Evolutionary conservation across 2,888 invertebrate species (phyloP), one percentile per base, ranked within the genome.

Genomic region (Cataglyphis cursor): DNA sequence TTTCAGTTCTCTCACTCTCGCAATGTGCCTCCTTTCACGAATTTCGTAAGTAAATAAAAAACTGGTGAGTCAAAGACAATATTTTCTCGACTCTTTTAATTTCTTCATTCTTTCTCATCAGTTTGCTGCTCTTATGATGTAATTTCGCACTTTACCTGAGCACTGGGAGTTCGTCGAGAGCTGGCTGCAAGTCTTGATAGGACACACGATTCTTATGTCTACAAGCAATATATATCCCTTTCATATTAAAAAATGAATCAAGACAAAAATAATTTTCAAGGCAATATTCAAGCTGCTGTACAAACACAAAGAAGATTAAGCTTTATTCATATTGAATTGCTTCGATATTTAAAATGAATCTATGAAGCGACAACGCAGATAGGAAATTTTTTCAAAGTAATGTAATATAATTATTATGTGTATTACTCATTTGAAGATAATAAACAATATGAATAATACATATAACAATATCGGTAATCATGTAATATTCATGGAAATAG

Each of bases 161-260:
- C 96, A 96, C 95, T 96, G 97, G 90, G 97, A 97, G 95, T 96
- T 97, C 95, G 97, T 96, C 94, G 97, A 97, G 92, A 96, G 96
- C 95, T 97, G 97, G 94, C 96, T 97, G 95, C 96, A 97, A 95
- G 96, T 96, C 96, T 97, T 97, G 95, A 97, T 96, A 95, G 97
- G 97, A 96, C 97, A 97, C 95, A 97, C 96, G 96, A 97, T 96
- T 96, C 97, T 96, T 96, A 97, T 96, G 96, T 97, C 97, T 97
- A 96, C 95, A 96, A 95, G 93, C 93, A 94, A 90, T 90, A 89
- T 94, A 88, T 65, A 89, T 92, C 91, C 90, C 89, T 90, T 92
- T 91, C 89, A 86, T 88, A 89, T 90, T 90, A 89, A 90, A 90
- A 75, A 54, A 59, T 74, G 57, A 12, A 21, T 66, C 65, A 83